Conservation (phyloP, 2,888 invertebrate genomes). For the Lissocephala sabroskyi region DNA sequence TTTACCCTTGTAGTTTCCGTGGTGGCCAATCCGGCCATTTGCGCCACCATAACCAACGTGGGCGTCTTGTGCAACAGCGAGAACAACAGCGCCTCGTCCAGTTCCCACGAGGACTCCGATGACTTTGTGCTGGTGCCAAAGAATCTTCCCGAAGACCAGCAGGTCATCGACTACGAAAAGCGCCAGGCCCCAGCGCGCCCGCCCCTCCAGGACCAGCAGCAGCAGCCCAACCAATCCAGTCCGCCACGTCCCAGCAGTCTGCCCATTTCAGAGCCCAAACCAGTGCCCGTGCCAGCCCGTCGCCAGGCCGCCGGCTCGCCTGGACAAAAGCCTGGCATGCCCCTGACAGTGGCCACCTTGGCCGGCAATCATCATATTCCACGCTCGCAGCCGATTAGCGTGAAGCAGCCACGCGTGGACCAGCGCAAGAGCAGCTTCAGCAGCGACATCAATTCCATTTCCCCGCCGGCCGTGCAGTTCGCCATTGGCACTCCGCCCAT, state of each 20-base stretch:
- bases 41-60: constrained; percentile 76
- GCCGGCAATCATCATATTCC: constrained; percentile 76
- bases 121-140: constrained; percentile 88
- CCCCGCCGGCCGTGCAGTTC: constrained; percentile 92
- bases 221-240: constrained; percentile 72
- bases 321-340: constrained; percentile 24
- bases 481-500: constrained; percentile 90
- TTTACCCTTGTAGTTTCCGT: constrained; percentile 70
- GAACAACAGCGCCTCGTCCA: constrained; percentile 74
- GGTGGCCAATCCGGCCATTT: constrained; percentile 74
- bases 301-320: constrained; percentile 52
- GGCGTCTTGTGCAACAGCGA: constrained; percentile 74
- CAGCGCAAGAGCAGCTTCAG: constrained; percentile 78
- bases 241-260: constrained; percentile 80
- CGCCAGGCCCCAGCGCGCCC: constrained; percentile 23
- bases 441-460: constrained; percentile 90
- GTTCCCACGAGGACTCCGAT: constrained; percentile 81
- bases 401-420: constrained; percentile 81
- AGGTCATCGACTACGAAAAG: constrained; percentile 65
- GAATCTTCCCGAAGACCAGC: constrained; percentile 77
- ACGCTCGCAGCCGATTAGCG: constrained; percentile 88
- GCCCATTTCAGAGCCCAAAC: constrained; percentile 83
- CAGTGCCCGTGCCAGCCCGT: constrained; percentile 77
- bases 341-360: constrained; percentile 46
- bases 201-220: constrained; percentile 21